These are phyloP conservation scores for Catharus ustulatus DNA, from an alignment of 2,797 vertebrate genomes.

Conservation along the genomic window DNA sequence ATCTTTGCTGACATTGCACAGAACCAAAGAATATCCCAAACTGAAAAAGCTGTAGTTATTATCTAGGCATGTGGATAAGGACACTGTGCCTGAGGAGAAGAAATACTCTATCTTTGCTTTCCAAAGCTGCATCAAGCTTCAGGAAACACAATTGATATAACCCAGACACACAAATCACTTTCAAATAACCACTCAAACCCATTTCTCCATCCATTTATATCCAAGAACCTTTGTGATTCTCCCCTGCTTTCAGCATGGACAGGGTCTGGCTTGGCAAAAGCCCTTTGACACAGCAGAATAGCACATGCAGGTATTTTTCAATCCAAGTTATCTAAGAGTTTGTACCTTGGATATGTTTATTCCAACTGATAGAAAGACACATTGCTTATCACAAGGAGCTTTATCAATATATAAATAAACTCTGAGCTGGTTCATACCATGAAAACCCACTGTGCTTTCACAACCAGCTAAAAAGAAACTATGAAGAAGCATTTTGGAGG, in stretches of 20 bases:
- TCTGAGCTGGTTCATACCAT: fast-evolving
- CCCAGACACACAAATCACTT: constrained; percentile 43
- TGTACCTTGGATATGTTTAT: fast-evolving
- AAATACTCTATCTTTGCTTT: background rate
- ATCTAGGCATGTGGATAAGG: background rate
- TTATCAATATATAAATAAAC: background rate
- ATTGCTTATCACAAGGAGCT: background rate
- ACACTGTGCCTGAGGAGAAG: background rate
- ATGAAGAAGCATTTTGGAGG: background rate
- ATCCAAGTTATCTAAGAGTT: background rate
- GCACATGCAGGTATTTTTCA: fast-evolving
- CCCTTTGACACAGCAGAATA: background rate
- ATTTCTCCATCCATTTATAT: background rate
- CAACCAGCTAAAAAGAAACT: background rate
- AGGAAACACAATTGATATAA: background rate
- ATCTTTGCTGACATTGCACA: background rate
- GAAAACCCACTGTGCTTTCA: background rate
- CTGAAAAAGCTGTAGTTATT: background rate
- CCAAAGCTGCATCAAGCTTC: background rate
- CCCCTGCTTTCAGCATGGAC: background rate
- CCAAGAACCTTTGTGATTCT: background rate
- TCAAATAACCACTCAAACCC: background rate
- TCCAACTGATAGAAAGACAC: background rate
- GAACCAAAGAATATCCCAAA: background rate
- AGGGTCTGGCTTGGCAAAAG: background rate